Percentiles rank a stretch among this genome's conserved stretches.
phyloP scores from a whole-genome alignment of 2,113 vertebrate genomes.

The Fulmarus glacialis region DNA sequence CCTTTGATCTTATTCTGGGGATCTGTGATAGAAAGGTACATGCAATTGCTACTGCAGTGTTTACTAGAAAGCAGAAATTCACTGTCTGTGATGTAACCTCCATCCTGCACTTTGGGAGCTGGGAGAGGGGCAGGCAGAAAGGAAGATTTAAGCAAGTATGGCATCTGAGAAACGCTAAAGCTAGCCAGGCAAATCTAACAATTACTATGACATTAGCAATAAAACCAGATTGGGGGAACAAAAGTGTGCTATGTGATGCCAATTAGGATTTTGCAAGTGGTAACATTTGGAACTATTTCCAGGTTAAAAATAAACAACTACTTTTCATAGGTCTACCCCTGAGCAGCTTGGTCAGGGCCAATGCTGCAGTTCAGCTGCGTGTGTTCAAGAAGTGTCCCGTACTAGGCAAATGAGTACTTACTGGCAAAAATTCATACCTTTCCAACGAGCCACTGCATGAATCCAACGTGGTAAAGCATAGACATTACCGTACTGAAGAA shows the following conservation, averaged over 20 bases:
- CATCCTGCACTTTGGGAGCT: neutral
- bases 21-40: neutral
- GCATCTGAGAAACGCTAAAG: neutral
- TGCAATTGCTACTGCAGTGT: neutral
- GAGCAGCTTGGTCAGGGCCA: neutral
- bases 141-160: neutral
- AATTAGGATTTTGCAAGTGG: neutral
- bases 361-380: neutral
- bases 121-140: neutral
- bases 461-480: constrained; percentile 82
- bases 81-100: neutral
- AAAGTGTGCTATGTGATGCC: neutral
- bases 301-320: neutral
- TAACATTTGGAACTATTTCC: neutral
- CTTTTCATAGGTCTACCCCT: neutral
- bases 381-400: neutral
- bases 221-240: neutral
- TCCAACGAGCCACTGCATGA: constrained; percentile 87
- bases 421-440: constrained; percentile 76
- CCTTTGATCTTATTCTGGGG: neutral
- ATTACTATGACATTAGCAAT: neutral
- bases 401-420: neutral
- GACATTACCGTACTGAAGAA: constrained; percentile 88
- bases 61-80: neutral
- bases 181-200: neutral